Percentiles rank a stretch among this genome's conserved stretches.
Evolutionary conservation across 2,888 invertebrate genomes (phyloP).

Genomic region (Hyles lineata): DNA sequence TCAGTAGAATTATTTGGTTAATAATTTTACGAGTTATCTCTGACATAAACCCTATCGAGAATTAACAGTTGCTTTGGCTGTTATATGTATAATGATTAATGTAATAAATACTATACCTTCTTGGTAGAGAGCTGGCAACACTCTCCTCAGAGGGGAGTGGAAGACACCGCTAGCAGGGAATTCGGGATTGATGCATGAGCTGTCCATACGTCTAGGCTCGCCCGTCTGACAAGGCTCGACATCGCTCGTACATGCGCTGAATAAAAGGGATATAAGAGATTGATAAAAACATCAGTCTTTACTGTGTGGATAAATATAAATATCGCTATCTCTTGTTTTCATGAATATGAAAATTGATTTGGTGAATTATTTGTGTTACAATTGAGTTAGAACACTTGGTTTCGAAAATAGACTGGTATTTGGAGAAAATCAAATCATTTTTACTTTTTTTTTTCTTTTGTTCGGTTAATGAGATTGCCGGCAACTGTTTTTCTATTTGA

Average conservation of each 20-base stretch:
- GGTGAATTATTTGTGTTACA: too few species aligned
- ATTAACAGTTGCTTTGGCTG: too few species aligned
- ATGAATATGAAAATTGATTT: too few species aligned
- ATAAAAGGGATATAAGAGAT: not conserved
- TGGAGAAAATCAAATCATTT: too few species aligned
- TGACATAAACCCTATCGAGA: not conserved
- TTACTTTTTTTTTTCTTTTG: too few species aligned
- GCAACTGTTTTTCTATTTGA: too few species aligned
- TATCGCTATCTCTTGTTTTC: too few species aligned
- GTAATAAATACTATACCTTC: slow-evolving; percentile 22
- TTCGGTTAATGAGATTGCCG: too few species aligned
- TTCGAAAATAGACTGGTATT: too few species aligned
- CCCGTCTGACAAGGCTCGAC: slow-evolving; percentile 48
- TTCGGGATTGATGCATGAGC: slow-evolving; percentile 54
- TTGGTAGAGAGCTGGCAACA: slow-evolving; percentile 41
- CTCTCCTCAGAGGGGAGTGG: slow-evolving; percentile 37
- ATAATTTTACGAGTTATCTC: too few species aligned
- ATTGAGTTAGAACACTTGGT: not conserved
- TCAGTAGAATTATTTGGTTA: too few species aligned
- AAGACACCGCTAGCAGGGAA: slow-evolving; percentile 45
- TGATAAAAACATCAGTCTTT: not conserved
- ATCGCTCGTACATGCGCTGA: slow-evolving; percentile 51
- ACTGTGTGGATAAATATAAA: too few species aligned
- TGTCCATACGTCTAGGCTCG: slow-evolving; percentile 54
- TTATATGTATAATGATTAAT: not conserved